A percentile compares a stretch with the other conserved stretches of the same genome.
Evolutionary conservation across 1,140 invertebrate species (phyloP).

Genomic region (Chymomyza costata): DNA sequence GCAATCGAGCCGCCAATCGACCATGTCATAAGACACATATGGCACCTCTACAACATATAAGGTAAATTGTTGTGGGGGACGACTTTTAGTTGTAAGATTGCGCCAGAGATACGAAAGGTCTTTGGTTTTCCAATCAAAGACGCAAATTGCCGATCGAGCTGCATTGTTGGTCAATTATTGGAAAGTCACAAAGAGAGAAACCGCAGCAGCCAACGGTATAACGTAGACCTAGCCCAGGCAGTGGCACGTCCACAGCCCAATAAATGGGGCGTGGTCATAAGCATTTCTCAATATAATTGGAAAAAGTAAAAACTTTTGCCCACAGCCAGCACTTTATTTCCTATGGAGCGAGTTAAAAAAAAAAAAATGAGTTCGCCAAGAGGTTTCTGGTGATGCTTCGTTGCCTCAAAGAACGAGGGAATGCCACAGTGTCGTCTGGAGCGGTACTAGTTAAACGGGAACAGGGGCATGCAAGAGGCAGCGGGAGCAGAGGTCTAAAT

Average conservation of each 20-base stretch:
- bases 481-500: too few relatives aligned
- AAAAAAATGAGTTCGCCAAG: too few relatives aligned
- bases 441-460: too few relatives aligned
- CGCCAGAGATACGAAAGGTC: not conserved
- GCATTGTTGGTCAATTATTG: slow-evolving; percentile 47
- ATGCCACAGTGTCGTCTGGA: slow-evolving; percentile 23
- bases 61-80: not conserved
- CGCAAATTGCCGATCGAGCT: slow-evolving; percentile 30
- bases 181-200: slow-evolving; percentile 45
- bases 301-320: slow-evolving; percentile 18
- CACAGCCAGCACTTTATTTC: not conserved
- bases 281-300: slow-evolving; percentile 29
- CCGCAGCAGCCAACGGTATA: too few relatives aligned
- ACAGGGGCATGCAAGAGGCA: too few relatives aligned
- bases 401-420: too few relatives aligned
- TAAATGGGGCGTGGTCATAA: slow-evolving; percentile 51
- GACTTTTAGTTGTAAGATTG: not conserved
- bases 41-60: slow-evolving; percentile 1
- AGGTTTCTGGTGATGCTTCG: too few relatives aligned
- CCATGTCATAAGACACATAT: slow-evolving; percentile 17
- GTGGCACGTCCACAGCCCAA: too few relatives aligned
- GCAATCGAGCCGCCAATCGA: slow-evolving; percentile 21
- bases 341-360: too few relatives aligned
- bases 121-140: slow-evolving; percentile 8
- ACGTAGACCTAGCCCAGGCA: too few relatives aligned